Base-by-base conservation (phyloP, 2,888 invertebrate species). In the Embidobia sp. region DNA sequence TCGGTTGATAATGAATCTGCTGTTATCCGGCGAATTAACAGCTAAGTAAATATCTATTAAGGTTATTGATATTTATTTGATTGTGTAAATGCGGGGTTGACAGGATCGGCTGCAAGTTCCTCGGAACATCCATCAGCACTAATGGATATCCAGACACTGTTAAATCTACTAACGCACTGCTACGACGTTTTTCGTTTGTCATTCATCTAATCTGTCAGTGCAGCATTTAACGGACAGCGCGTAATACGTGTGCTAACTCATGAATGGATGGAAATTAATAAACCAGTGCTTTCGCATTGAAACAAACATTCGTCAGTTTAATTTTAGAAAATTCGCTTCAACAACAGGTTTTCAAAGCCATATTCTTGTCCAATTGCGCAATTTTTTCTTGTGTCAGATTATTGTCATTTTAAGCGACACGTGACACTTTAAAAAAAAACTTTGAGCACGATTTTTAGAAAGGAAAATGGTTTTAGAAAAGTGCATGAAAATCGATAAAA, bases 91-190 rank as follows among this genome's bases (percentile, higher is more conserved):
- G 44, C 37, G 44, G 57, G 59, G 44, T 63, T 51, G 67, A 66
- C 59, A 53, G 66, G 27, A 31, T 66, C 48, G 55, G 53, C 49
- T 33, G 29, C 55, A 40, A 77, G 46, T 26, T 77, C 33, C 72
- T 63, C 16, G 37, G 16, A 53, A 67, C 77, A 77, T 77, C 77
- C 67, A 72, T 77, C 72, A 77, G 51, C 51, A 48, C 55, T 77
- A 77, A 77, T 77, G 77, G 77, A 77, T 70, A 69, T 53, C 57
- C 59, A 76, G 76, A 76, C 70, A 76, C 69, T 61, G 69, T 69
- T 69, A 64, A 76, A 69, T 51, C 48, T 49, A 61, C 53, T 53
- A 66, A 63, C 69, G 51, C 48, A 51, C 19, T 51, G 16, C 48
- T 64, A 66, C 64, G 70, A 59, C 61, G 55, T 77, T 77, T 77